phyloP scores from a whole-genome alignment of 2,113 vertebrate species.

The Halcyon malimbica region DNA sequence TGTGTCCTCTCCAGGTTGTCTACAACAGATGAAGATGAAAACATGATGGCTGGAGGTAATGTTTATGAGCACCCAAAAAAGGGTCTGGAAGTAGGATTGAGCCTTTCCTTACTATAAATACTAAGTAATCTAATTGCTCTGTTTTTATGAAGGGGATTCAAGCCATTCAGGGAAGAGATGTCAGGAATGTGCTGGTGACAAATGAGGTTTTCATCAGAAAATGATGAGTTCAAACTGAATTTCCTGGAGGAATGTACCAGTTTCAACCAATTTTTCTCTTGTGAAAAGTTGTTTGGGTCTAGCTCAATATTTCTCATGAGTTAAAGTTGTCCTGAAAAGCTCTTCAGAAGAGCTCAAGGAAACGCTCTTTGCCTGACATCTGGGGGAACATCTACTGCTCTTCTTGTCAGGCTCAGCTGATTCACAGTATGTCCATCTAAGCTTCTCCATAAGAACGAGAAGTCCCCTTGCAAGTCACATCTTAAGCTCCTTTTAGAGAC shows the following conservation, averaged over 20 bases:
- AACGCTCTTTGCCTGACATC: not conserved
- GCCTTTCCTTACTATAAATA: not conserved
- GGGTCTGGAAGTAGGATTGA: not conserved
- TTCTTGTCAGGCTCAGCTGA: not conserved
- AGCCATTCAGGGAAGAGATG: not conserved
- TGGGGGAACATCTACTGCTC: not conserved
- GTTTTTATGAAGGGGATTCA: not conserved
- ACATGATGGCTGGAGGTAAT: not conserved
- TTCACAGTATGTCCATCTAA: not conserved
- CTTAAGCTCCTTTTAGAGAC: not conserved
- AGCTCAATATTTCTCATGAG: not conserved
- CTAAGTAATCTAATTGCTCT: not conserved
- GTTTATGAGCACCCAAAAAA: not conserved
- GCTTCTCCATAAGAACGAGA: not conserved
- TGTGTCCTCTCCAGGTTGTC: not conserved
- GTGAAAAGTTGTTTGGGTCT: not conserved
- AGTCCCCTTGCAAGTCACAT: not conserved
- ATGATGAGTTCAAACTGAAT: not conserved
- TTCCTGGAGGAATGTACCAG: not conserved
- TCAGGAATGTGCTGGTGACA: not conserved
- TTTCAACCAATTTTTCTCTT: not conserved
- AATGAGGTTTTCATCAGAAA: slow-evolving; percentile 3
- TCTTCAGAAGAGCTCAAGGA: not conserved
- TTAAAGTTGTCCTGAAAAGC: slow-evolving; percentile 2
- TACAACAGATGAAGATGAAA: not conserved